Conservation (phyloP, 2,888 invertebrate genomes). For the Liodrosophila aerea region DNA sequence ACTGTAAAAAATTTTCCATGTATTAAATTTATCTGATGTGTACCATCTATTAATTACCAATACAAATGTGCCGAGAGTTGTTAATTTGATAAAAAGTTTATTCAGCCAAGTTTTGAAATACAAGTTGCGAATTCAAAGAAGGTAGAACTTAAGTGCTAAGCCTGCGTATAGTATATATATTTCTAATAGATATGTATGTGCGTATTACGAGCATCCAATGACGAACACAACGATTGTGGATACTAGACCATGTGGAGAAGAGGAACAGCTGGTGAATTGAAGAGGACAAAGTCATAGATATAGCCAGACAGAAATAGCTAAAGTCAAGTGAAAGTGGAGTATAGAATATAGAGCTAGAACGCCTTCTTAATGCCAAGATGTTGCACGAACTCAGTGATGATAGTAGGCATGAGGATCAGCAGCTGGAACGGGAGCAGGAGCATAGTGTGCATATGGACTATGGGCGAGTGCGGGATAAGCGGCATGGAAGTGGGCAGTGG, state of each 20-base stretch:
- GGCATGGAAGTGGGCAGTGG: slow-evolving; percentile 69
- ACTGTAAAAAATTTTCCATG: too few relatives aligned
- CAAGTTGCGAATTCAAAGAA: slow-evolving; percentile 35
- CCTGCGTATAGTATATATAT: slow-evolving; percentile 16
- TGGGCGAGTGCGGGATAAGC: slow-evolving; percentile 78
- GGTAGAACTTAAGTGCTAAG: slow-evolving; percentile 29
- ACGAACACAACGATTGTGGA: slow-evolving; percentile 51
- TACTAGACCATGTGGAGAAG: slow-evolving; percentile 18
- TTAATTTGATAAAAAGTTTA: too few relatives aligned
- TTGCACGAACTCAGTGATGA: slow-evolving; percentile 58
- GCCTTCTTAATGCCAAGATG: slow-evolving; percentile 32
- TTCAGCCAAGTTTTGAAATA: slow-evolving; percentile 40
- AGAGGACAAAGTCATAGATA: slow-evolving; percentile 8
- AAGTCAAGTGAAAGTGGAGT: slow-evolving; percentile 20
- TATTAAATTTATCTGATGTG: too few relatives aligned
- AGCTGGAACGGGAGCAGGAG: slow-evolving; percentile 51
- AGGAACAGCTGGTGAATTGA: slow-evolving; percentile 23
- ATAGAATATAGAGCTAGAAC: slow-evolving; percentile 22
- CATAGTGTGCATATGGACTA: slow-evolving; percentile 71
- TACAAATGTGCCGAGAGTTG: too few relatives aligned
- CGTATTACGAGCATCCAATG: slow-evolving; percentile 51
- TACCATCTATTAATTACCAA: too few relatives aligned
- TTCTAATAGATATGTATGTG: slow-evolving; percentile 19
- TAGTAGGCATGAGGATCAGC: slow-evolving; percentile 69
- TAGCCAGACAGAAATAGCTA: slow-evolving; percentile 3